Conservation (phyloP, 2,888 invertebrate genomes). For the Hecatera dysodea region DNA sequence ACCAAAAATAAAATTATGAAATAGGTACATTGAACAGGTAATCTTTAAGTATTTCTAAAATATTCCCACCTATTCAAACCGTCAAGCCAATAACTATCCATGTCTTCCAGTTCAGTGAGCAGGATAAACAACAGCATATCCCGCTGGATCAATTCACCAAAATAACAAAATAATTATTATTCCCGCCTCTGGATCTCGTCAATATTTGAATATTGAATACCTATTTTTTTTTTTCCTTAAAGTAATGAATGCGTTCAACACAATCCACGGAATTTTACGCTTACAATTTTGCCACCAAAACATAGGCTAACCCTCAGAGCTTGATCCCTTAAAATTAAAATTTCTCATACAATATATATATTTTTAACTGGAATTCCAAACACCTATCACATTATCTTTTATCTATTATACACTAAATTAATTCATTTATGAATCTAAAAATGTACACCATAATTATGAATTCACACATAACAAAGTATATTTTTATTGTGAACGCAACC, state of each 20-base stretch:
- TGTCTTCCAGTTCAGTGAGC: constrained; percentile 70
- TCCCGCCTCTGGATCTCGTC: background rate
- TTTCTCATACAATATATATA: too few species aligned
- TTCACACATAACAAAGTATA: constrained; percentile 6
- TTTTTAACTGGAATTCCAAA: background rate
- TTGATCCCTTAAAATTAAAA: background rate
- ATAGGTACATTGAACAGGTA: background rate
- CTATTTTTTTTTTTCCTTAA: too few species aligned
- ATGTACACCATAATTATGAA: too few species aligned
- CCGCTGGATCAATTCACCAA: constrained; percentile 28
- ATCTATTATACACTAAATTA: background rate
- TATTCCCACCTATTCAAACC: constrained; percentile 43
- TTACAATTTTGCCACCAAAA: background rate
- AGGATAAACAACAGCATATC: constrained; percentile 55
- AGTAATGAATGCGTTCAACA: too few species aligned
- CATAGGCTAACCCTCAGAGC: background rate
- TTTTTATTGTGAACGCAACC: constrained; percentile 56
- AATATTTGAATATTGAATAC: background rate
- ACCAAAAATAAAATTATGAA: too few species aligned
- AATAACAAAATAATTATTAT: background rate
- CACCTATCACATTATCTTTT: background rate
- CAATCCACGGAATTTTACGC: too few species aligned
- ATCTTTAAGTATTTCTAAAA: constrained; percentile 6
- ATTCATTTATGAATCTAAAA: too few species aligned
- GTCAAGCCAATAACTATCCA: constrained; percentile 60